These are phyloP conservation scores for Agrotis ipsilon DNA, from an alignment of 2,888 invertebrate genomes.

Conservation along the genomic window DNA sequence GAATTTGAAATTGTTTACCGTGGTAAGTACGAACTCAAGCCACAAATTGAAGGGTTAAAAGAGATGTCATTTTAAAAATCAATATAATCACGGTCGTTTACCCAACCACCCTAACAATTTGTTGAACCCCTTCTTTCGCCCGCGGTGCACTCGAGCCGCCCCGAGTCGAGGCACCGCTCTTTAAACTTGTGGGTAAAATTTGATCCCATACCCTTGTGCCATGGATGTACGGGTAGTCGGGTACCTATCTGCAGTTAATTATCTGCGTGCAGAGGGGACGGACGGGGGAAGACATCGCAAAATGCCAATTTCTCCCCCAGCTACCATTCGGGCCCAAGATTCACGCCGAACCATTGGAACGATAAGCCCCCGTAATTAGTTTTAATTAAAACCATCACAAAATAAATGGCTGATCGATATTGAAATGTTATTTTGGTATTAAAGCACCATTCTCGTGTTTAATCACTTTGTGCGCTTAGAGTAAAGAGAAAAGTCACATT, in stretches of 20 bases:
- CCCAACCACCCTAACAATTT: conserved; percentile 87
- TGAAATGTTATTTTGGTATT: conserved; percentile 66
- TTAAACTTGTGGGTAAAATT: conserved; percentile 88
- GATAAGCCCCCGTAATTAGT: conserved; percentile 85
- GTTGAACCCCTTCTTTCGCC: conserved; percentile 81
- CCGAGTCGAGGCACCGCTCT: conserved; percentile 79
- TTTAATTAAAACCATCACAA: conserved; percentile 87
- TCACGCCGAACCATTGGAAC: conserved; percentile 79
- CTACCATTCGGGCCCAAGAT: conserved; percentile 77
- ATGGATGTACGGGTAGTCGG: conserved; percentile 76
- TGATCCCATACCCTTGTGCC: conserved; percentile 80
- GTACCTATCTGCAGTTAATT: conserved; percentile 90
- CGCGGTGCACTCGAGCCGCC: conserved; percentile 75
- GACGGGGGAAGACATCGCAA: conserved; percentile 82
- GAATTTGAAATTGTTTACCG: conserved; percentile 11
- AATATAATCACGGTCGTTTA: conserved; percentile 89
- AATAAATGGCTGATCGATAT: conserved; percentile 75
- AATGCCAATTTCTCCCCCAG: conserved; percentile 83
- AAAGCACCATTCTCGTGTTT: conserved; percentile 62
- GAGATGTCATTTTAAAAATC: conserved; percentile 85
- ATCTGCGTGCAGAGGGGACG: conserved; percentile 84
- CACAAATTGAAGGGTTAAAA: conserved; percentile 70
- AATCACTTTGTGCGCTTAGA: conserved; percentile 42
- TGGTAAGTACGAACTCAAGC: conserved; percentile 23
- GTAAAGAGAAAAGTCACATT: conserved; percentile 44